These are phyloP conservation scores for Virgularia gustaviana DNA, from an alignment of 92 coral and sea anemone species.

Conservation along the genomic window DNA sequence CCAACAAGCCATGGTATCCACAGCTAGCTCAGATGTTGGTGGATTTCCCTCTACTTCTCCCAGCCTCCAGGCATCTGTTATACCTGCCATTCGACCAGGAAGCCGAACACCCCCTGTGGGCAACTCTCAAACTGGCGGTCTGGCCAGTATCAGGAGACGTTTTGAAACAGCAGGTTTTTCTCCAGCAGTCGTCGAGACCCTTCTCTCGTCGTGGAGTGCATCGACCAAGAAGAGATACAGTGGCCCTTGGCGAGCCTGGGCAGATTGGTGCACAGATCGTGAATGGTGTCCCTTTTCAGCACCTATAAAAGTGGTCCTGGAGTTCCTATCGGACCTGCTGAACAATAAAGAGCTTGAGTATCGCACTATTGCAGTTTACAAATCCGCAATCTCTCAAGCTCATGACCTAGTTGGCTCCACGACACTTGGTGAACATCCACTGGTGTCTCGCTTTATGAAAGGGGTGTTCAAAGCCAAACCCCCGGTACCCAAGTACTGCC, in stretches of 20 bases:
- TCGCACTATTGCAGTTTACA: too few species aligned
- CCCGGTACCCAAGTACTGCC: slow-evolving; percentile 35
- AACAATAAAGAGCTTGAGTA: slow-evolving; percentile 7
- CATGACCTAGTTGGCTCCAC: slow-evolving; percentile 33
- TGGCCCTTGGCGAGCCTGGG: too few species aligned
- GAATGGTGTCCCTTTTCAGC: slow-evolving; percentile 22
- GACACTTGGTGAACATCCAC: slow-evolving; percentile 38
- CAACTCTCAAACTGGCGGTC: slow-evolving; percentile 45
- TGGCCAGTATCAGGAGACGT: too few species aligned
- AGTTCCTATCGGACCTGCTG: too few species aligned
- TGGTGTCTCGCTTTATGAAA: slow-evolving; percentile 47
- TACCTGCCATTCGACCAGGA: slow-evolving; percentile 45
- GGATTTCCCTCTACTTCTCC: slow-evolving; percentile 35
- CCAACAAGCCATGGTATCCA: slow-evolving; percentile 56
- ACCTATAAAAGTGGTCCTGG: slow-evolving; percentile 24
- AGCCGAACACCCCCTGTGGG: slow-evolving; percentile 52
- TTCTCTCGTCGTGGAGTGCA: too few species aligned
- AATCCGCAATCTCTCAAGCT: slow-evolving; percentile 49
- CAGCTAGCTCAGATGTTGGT: slow-evolving; percentile 39
- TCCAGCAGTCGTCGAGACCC: too few species aligned
- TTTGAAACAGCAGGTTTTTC: too few species aligned
- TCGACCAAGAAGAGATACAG: too few species aligned
- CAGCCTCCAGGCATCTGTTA: slow-evolving; percentile 30
- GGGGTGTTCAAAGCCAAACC: slow-evolving; percentile 37
- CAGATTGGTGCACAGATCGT: slow-evolving; percentile 5